Evolutionary conservation across 2,888 invertebrate genomes (phyloP), one percentile per base, ranked within the genome.

Genomic region (Melolontha melolontha): DNA sequence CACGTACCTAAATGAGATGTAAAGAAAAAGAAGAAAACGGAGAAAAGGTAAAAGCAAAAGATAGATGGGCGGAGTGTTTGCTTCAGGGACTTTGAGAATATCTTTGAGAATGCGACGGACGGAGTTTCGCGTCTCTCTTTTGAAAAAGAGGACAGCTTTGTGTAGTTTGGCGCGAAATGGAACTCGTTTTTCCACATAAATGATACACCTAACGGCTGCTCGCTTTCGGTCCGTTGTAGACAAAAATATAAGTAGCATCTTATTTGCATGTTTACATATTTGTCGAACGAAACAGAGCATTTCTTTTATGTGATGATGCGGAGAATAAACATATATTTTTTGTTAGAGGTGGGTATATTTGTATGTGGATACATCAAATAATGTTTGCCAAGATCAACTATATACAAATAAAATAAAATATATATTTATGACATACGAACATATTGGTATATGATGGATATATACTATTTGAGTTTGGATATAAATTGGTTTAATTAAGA

Each of bases 111-210:
- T 34, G 34, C 34, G 34, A 34, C 34, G 34, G 34, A 64, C 40
- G 50, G 64, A 64, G 50, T 64, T 51, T 29, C 47, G 55, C 22
- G 16, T 55, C 34, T 44, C 54, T 27, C n/a, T 16, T 55, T 39
- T 55, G 44, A 65, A 55, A 44, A 59, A 41, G n/a, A 34, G 44
- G 65, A 55, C 47, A 51, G 64, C 64, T 64, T 64, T 64, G 64
- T 64, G 54, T 39, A 17, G 57, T 42, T 44, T 44, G 39, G 55
- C 54, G 65, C 54, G 44, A 65, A 65, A 52, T 55, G 44, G 52
- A 14, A 14, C 29, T 44, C 57, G 29, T 22, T 42, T 44, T 44
- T 10, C 27, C 44, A 59, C 57, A 59, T 44, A 42, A 59, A 59
- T 59, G 57, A 59, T 59, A 59, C 57, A 42, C 44, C 42, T 59